phyloP scores from a whole-genome alignment of 2,888 invertebrate species.

The Epinotia brunnichana region DNA sequence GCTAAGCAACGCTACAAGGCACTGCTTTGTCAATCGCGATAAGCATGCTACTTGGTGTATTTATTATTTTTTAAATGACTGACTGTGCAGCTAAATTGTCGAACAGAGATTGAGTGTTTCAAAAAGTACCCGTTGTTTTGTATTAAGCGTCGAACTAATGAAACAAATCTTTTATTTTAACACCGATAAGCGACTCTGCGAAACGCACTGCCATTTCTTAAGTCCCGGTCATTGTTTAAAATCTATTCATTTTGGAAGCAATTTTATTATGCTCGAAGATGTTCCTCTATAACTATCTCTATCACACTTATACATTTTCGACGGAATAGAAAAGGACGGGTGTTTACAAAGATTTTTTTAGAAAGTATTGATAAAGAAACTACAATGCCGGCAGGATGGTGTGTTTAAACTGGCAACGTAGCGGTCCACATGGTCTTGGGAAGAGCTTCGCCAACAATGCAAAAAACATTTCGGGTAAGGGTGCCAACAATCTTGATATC shows the following conservation, averaged over 20 bases:
- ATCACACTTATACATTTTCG: conserved; percentile 51
- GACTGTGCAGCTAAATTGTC: conserved; percentile 3
- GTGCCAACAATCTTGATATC: conserved; percentile 62
- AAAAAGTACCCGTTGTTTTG: conserved; percentile 52
- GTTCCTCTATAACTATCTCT: conserved; percentile 58
- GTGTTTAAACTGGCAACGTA: conserved; percentile 82
- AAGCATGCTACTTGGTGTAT: conserved; percentile 25
- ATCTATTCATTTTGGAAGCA: conserved; percentile 75
- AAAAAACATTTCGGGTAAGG: conserved; percentile 67
- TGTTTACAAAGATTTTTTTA: conserved; percentile 67
- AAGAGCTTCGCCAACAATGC: conserved; percentile 79
- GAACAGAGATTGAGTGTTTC: neutral
- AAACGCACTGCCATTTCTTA: conserved; percentile 34
- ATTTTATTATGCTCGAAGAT: conserved; percentile 71
- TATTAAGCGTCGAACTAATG: conserved; percentile 47
- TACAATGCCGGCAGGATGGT: conserved; percentile 81
- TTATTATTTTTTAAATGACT: conserved; percentile 1
- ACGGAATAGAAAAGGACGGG: conserved; percentile 63
- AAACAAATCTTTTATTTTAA: conserved; percentile 53
- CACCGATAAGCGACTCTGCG: conserved; percentile 22
- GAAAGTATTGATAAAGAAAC: conserved; percentile 76
- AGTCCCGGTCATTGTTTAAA: conserved; percentile 44
- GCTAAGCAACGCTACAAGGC: conserved; percentile 47
- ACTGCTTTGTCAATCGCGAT: conserved; percentile 45
- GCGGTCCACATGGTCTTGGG: conserved; percentile 82